Percentiles rank a stretch among this genome's conserved stretches.
These are phyloP conservation scores for Novumbra hubbsi DNA, from an alignment of 2,797 vertebrate genomes.

Conservation along the genomic window DNA sequence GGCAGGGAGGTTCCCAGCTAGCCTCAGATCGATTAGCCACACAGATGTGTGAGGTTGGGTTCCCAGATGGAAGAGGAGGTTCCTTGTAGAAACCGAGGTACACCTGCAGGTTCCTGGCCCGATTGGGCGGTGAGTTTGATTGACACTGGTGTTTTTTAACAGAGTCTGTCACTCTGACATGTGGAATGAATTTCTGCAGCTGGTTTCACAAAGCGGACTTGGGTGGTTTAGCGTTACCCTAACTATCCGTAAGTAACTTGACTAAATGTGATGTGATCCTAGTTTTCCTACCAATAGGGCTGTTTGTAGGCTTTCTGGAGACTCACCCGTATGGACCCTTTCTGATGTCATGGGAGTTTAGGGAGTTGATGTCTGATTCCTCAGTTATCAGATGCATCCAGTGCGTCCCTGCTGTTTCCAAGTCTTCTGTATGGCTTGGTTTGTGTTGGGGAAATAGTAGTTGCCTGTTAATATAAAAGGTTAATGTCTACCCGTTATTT, in stretches of 20 bases:
- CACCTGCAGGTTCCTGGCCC: slow-evolving; percentile 2
- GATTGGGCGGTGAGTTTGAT: slow-evolving; percentile 29
- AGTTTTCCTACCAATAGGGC: neutral
- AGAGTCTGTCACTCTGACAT: slow-evolving; percentile 45
- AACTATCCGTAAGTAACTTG: slow-evolving; percentile 49
- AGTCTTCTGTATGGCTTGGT: too few species aligned
- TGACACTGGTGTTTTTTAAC: slow-evolving; percentile 48
- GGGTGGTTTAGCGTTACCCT: slow-evolving; percentile 38
- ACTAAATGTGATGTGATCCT: slow-evolving; percentile 23
- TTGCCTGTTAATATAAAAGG: neutral
- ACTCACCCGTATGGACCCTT: neutral
- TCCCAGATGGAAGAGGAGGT: slow-evolving; percentile 28
- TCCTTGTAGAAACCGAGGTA: slow-evolving; percentile 18
- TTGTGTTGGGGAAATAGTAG: neutral
- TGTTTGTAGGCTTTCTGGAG: slow-evolving; percentile 41
- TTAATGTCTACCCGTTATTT: neutral
- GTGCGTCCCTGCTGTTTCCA: too few species aligned
- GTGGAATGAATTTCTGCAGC: slow-evolving; percentile 49
- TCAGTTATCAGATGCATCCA: neutral
- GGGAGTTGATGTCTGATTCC: neutral
- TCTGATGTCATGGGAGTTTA: neutral
- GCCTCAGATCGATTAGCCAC: slow-evolving; percentile 60
- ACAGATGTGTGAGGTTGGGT: slow-evolving; percentile 42
- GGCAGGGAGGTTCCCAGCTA: slow-evolving; percentile 48
- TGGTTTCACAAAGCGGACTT: slow-evolving; percentile 13